Percentiles rank a stretch among this genome's conserved stretches.
phyloP scores from a whole-genome alignment of 1,140 invertebrate species.

The Meloidogyne chitwoodi region DNA sequence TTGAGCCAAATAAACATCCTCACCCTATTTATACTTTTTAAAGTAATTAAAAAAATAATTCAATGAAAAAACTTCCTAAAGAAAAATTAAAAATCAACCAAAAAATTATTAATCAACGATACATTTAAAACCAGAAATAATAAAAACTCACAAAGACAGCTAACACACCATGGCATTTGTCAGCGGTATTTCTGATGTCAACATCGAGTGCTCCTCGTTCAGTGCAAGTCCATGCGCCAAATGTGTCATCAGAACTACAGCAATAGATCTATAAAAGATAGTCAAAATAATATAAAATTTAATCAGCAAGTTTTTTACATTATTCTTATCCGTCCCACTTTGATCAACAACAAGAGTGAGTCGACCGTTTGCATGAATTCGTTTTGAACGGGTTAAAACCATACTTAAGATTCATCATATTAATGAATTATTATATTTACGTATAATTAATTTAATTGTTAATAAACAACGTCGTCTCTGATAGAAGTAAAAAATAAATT shows the following conservation, averaged over 20 bases:
- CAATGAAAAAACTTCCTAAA: no score
- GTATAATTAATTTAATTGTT: no score
- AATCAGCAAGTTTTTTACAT: background rate
- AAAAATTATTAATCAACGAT: no score
- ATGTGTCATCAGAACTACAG: slow-evolving; percentile 18
- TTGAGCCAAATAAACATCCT: slow-evolving; percentile 17
- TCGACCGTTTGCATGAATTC: slow-evolving; percentile 5
- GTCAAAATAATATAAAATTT: background rate
- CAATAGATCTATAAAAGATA: background rate
- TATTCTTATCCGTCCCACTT: background rate
- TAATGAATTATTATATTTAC: no score
- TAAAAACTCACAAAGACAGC: slow-evolving; percentile 4
- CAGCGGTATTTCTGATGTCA: slow-evolving; percentile 10
- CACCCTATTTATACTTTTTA: background rate
- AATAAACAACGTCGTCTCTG: no score
- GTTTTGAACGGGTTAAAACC: slow-evolving; percentile 10
- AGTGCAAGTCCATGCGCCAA: slow-evolving; percentile 8
- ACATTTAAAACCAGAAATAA: no score
- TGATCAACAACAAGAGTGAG: slow-evolving; percentile 2
- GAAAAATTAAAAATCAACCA: no score
- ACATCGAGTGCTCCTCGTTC: background rate
- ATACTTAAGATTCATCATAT: background rate
- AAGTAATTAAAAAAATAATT: background rate
- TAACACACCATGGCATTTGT: background rate
- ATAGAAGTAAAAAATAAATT: no score